Percentiles rank a stretch among this genome's conserved stretches.
These are phyloP conservation scores for Podarcis siculus DNA, from an alignment of 2,797 vertebrate species.

Conservation along the genomic window DNA sequence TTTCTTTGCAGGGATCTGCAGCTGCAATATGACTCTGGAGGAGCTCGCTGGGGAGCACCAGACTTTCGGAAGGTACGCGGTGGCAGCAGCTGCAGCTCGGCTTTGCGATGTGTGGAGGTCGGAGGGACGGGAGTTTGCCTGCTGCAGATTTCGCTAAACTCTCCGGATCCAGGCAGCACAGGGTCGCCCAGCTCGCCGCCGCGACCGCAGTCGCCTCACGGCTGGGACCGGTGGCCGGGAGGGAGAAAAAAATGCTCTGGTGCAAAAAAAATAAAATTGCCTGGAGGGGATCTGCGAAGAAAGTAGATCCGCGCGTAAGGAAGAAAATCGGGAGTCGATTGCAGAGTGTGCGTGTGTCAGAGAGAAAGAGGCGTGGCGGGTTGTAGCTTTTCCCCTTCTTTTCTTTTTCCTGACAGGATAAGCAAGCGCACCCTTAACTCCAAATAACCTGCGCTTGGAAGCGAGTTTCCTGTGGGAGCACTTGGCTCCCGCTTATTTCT, in stretches of 20 bases:
- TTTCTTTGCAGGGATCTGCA: constrained; percentile 19
- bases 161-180: neutral
- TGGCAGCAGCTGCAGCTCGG: too few species aligned
- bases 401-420: constrained; percentile 8
- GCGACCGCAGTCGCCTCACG: neutral
- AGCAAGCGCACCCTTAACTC: too few species aligned
- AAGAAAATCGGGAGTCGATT: neutral
- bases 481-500: neutral
- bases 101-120: neutral
- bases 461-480: neutral
- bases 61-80: constrained; percentile 83
- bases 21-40: constrained; percentile 92
- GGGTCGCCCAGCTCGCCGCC: neutral
- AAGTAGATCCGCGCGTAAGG: neutral
- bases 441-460: neutral
- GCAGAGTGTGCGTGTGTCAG: neutral
- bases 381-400: too few species aligned
- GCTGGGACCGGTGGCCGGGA: neutral
- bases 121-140: neutral
- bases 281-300: constrained; percentile 2
- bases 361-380: too few species aligned
- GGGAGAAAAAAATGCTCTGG: too few species aligned
- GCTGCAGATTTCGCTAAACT: neutral
- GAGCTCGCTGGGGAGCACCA: constrained; percentile 87
- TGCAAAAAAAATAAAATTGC: neutral